Conservation (phyloP, 2,888 invertebrate species). For the Sminthurinus aureus region DNA sequence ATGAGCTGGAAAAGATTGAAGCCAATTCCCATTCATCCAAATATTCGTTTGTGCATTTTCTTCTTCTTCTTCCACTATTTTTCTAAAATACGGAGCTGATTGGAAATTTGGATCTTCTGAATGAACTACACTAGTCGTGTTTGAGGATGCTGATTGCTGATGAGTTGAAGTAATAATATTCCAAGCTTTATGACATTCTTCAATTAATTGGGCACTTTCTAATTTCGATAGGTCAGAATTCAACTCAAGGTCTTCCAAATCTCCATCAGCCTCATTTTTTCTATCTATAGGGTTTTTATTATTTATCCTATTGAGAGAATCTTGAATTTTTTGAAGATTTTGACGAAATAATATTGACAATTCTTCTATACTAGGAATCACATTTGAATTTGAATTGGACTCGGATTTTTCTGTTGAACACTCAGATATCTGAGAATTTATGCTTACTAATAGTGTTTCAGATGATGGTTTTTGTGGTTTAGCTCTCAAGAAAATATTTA, state of each 20-base stretch:
- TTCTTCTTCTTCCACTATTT: neutral
- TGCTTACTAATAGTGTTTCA: too few species aligned
- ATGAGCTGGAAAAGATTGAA: too few species aligned
- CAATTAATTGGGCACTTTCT: neutral
- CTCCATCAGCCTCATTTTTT: neutral
- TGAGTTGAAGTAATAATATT: neutral
- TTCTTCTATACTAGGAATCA: neutral
- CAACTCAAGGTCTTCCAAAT: neutral
- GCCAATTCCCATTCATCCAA: too few species aligned
- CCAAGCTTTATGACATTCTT: constrained; percentile 18
- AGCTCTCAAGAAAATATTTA: too few species aligned
- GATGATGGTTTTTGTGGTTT: too few species aligned
- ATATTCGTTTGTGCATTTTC: neutral
- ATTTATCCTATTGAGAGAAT: neutral
- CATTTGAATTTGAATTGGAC: neutral
- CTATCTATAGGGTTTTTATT: neutral
- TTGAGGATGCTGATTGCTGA: neutral
- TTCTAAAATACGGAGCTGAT: neutral
- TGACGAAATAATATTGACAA: neutral
- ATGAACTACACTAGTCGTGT: neutral
- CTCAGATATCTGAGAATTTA: neutral
- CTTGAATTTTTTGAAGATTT: constrained; percentile 7
- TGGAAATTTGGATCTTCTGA: neutral
- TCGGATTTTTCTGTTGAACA: neutral
- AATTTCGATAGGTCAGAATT: neutral